These are phyloP conservation scores for Pygoscelis antarcticus DNA, from an alignment of 2,113 vertebrate species.

Conservation along the genomic window DNA sequence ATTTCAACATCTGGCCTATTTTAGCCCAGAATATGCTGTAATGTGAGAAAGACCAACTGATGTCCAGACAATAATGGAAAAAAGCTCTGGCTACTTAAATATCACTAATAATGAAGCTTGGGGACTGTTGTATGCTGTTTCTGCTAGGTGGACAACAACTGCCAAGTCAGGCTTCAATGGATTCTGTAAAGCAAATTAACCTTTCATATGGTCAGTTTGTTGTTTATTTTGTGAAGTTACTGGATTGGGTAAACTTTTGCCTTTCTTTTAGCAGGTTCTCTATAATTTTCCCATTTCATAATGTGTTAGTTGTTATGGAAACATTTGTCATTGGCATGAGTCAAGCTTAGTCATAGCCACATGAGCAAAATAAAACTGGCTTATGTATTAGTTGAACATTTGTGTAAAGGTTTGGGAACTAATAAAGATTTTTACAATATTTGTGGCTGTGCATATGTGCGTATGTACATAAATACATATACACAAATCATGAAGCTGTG, in stretches of 20 bases:
- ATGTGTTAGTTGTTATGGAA: background rate
- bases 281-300: background rate
- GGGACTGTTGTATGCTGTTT: background rate
- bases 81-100: background rate
- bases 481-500: background rate
- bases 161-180: background rate
- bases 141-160: background rate
- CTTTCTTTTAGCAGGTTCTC: background rate
- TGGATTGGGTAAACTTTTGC: background rate
- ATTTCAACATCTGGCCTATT: background rate
- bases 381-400: background rate
- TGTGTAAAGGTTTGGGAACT: background rate
- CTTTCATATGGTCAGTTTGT: background rate
- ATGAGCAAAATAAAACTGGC: background rate
- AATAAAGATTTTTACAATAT: background rate
- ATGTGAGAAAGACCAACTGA: background rate
- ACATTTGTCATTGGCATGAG: background rate
- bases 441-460: background rate
- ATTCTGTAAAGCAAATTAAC: background rate
- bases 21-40: background rate
- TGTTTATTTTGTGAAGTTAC: background rate
- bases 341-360: conserved; percentile 2
- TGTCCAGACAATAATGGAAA: background rate
- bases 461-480: background rate
- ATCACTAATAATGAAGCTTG: background rate